Conservation (phyloP, 2,888 invertebrate species). For the Pyralis farinalis region DNA sequence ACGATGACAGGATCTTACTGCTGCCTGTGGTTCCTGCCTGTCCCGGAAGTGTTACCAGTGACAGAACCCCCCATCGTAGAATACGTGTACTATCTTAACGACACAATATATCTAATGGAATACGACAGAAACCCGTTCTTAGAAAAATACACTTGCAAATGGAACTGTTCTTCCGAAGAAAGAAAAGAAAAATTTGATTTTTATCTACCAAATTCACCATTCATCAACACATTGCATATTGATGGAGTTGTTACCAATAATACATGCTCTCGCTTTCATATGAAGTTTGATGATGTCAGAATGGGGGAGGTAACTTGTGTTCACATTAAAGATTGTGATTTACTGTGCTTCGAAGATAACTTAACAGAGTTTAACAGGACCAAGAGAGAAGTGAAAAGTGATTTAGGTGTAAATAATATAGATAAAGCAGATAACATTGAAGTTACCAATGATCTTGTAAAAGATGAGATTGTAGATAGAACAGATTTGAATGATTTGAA, state of each 20-base stretch:
- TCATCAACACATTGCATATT: slow-evolving; percentile 50
- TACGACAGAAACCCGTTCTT: slow-evolving; percentile 30
- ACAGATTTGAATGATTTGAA: neutral
- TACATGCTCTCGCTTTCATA: slow-evolving; percentile 52
- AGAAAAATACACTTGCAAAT: slow-evolving; percentile 58
- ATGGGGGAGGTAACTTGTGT: slow-evolving; percentile 45
- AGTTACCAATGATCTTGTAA: neutral
- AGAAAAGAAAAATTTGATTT: slow-evolving; percentile 39
- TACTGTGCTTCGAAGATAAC: slow-evolving; percentile 56
- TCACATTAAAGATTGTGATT: slow-evolving; percentile 47
- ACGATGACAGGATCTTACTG: slow-evolving; percentile 85
- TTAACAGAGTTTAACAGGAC: slow-evolving; percentile 22
- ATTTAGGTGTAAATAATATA: neutral
- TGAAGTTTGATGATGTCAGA: slow-evolving; percentile 44
- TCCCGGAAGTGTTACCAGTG: slow-evolving; percentile 28
- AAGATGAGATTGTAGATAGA: neutral
- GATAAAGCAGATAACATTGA: neutral
- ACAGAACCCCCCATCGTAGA: slow-evolving; percentile 33
- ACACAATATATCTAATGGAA: slow-evolving; percentile 48
- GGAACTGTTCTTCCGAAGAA: slow-evolving; percentile 64
- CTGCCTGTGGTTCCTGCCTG: slow-evolving; percentile 84
- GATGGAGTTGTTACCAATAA: slow-evolving; percentile 40
- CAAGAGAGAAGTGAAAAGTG: slow-evolving; percentile 22
- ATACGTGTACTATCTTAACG: slow-evolving; percentile 56
- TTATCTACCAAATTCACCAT: slow-evolving; percentile 50